Base-by-base conservation (phyloP, 2,888 invertebrate genomes). In the Amphiduros pacificus region DNA sequence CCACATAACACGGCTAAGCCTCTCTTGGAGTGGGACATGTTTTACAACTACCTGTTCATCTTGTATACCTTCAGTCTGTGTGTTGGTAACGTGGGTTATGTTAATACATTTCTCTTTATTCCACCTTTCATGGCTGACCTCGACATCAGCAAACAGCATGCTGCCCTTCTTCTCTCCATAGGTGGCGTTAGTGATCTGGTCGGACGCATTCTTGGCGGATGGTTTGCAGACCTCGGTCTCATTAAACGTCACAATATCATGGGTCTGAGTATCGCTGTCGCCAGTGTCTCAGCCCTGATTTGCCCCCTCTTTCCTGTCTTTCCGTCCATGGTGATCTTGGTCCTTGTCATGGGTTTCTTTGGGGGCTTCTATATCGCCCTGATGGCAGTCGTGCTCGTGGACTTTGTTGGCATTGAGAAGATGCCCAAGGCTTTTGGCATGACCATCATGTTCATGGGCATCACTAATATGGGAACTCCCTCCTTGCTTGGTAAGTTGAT, bases 391-490 rank as follows among this genome's bases (percentile, higher is more conserved):
- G 55, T 68, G 1, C 54, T 63, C n/a, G 48, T 63, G 14, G 68
- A 68, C 41, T 53, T 62, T 17, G 31, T 68, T 17, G 68, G 68
- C 9, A 32, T 64, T 6, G 54, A 48, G 5, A 57, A 52, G 26
- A 52, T 64, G 17, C 55, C 64, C 2, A 41, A 62, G 14, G 63
- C 40, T 0, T 56, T 68, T 41, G 66, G 66, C 9, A 55, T 68
- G 36, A 40, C 62, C 20, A 48, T 61, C 24, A 55, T 67, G 63
- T 48, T 64, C 29, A 68, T 68, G 68, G 68, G 68, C 6, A 50
- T 64, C 11, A 26, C 55, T 53, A 67, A 51, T 48, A 55, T 63
- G 22, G 63, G 66, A 1, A 40, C 62, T 29, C 62, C 66, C 5
- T 24, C 61, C 0, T 1, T 63, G 0, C 40, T 68, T 32, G 66